Conservation (phyloP, 2,888 invertebrate genomes). For the Arge pagana region DNA sequence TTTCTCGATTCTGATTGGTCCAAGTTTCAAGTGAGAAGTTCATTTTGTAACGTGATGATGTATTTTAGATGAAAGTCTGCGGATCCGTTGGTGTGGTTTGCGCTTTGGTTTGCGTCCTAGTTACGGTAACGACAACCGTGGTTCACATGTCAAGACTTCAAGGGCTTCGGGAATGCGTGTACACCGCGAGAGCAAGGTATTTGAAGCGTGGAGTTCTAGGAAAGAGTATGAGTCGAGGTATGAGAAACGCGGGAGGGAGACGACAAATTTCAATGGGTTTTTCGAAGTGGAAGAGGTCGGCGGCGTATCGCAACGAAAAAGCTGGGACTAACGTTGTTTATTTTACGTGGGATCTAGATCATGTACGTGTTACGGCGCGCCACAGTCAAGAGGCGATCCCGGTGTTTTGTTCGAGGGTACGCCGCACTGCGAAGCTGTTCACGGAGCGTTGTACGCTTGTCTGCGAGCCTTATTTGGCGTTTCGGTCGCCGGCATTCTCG, state of each 20-base stretch:
- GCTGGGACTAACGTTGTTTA: no score
- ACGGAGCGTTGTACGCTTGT: conserved; percentile 87
- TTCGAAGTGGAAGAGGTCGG: no score
- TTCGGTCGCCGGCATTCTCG: conserved; percentile 86
- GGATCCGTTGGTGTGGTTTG: conserved; percentile 86
- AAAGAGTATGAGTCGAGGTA: no score
- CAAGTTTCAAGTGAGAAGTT: neutral
- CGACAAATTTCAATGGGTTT: no score
- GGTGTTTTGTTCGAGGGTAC: conserved; percentile 81
- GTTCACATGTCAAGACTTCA: conserved; percentile 88
- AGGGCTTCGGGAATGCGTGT: conserved; percentile 84
- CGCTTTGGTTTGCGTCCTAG: conserved; percentile 84
- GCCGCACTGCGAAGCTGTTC: conserved; percentile 87
- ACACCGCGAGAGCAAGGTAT: conserved; percentile 63
- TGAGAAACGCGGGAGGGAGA: no score
- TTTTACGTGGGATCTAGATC: conserved; percentile 57
- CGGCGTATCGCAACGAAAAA: no score
- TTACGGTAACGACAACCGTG: conserved; percentile 88
- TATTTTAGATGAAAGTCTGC: conserved; percentile 84
- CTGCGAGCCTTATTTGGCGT: conserved; percentile 88
- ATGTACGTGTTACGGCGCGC: conserved; percentile 59
- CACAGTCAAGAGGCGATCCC: conserved; percentile 49
- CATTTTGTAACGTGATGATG: conserved; percentile 25
- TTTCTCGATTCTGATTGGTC: conserved; percentile 2
- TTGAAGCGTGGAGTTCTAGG: no score